Percentiles rank a stretch among this genome's conserved stretches.
These are phyloP conservation scores for Acrocephalus scirpaceus DNA, from an alignment of 2,797 vertebrate genomes.

Conservation along the genomic window DNA sequence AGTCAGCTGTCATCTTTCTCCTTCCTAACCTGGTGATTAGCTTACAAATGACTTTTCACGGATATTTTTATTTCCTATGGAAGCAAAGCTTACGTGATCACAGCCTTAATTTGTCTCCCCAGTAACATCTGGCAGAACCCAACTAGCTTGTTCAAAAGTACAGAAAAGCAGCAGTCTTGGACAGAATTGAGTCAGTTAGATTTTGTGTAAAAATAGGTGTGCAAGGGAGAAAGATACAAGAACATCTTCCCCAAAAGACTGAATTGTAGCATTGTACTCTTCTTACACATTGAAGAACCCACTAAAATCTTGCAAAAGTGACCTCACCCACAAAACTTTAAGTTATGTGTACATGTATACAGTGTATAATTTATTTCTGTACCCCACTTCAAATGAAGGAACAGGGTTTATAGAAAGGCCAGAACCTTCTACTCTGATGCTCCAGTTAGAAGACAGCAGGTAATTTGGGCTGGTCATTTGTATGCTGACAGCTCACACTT, in stretches of 20 bases:
- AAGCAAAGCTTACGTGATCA: background rate
- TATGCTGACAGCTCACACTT: background rate
- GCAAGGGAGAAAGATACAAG: background rate
- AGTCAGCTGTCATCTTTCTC: background rate
- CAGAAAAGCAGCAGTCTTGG: background rate
- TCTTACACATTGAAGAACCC: background rate
- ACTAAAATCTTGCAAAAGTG: background rate
- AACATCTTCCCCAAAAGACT: background rate
- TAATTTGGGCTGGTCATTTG: background rate
- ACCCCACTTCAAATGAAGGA: background rate
- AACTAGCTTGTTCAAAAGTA: background rate
- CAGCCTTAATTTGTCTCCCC: background rate
- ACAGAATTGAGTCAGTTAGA: background rate
- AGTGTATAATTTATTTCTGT: background rate
- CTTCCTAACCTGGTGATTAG: background rate
- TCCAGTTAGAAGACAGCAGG: background rate
- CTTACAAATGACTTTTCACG: background rate
- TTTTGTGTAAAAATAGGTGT: background rate
- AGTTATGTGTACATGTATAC: accelerated
- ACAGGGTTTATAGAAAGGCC: background rate
- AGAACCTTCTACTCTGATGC: background rate
- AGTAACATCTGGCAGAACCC: background rate
- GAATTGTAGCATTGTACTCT: background rate
- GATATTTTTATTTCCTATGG: background rate
- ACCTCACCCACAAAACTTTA: background rate